phyloP scores from a whole-genome alignment of 2,113 vertebrate genomes.

The Dryoscopus gambensis region DNA sequence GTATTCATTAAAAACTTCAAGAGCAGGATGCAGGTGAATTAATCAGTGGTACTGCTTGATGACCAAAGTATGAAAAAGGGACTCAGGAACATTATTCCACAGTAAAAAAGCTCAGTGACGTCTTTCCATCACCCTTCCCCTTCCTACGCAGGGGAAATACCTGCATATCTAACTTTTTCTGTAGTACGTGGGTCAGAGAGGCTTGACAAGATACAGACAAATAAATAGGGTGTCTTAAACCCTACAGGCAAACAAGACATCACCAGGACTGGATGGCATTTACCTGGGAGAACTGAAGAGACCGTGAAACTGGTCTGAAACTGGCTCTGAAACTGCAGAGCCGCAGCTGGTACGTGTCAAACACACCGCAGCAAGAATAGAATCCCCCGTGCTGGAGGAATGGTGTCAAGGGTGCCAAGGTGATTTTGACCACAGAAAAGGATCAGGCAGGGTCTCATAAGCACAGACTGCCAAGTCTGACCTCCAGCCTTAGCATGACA shows the following conservation, averaged over 20 bases:
- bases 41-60: not conserved
- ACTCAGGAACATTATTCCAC: not conserved
- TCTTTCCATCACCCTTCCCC: not conserved
- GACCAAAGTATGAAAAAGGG: not conserved
- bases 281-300: not conserved
- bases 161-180: not conserved
- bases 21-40: not conserved
- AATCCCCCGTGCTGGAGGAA: not conserved
- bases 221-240: not conserved
- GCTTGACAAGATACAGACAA: not conserved
- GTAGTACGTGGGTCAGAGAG: not conserved
- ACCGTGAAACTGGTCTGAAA: not conserved
- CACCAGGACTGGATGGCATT: not conserved
- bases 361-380: rapidly evolving
- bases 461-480: not conserved
- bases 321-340: not conserved
- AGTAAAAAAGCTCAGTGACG: not conserved
- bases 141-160: rapidly evolving
- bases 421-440: not conserved
- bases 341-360: rapidly evolving
- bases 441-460: not conserved
- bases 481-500: not conserved
- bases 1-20: not conserved
- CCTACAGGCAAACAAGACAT: not conserved
- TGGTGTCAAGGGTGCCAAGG: not conserved